Base-by-base conservation (phyloP, 2,797 vertebrate species). In the Epinephelus awoara region DNA sequence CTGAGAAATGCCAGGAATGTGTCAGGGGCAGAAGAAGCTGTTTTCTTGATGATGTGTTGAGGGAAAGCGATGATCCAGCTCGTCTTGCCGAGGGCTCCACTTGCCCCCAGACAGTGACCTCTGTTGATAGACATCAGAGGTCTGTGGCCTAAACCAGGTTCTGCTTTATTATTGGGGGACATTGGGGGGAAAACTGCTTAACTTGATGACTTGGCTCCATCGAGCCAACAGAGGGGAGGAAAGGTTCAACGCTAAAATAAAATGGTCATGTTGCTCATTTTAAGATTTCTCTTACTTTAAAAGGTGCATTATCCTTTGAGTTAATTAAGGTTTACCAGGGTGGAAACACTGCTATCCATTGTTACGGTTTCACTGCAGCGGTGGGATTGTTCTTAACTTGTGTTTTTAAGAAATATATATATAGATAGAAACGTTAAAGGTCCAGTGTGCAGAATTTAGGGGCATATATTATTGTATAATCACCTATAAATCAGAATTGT, bases 91-190 rank as follows among this genome's bases (percentile, higher is more conserved):
- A 47, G 23, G 90, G 91, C 91, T 92, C 76, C 91, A 88, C 92
- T 93, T 93, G 88, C 74, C 87, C 88, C 25, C 77, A 72, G 87
- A 89, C 84, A 50, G 44, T 91, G 88, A 91, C 90, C 91, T 85
- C 67, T 85, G 85, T 69, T 91, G 93, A 93, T 92, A 77, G 86
- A 85, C 75, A 90, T 93, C 92, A 73, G 55, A 87, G 83, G 72
- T 85, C 82, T 75, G 67, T 1, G 25, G 71, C 75, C 63, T 62
- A 59, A 84, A 85, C 62, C 54, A 87, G 47, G 70, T 55, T 51
- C 67, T 38, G 58, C 72, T 80, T 81, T 81, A 80, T 81, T 72
- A 80, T 58, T 72, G 29, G 25, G 44, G 21, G 56, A 58, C 71
- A 52, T 1, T 46, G 40, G 6, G 65, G 13, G 38, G 49, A 75